A percentile compares a stretch with the other conserved stretches of the same genome.
These are phyloP conservation scores for Thereva unica DNA, from an alignment of 2,888 invertebrate species.

Conservation along the genomic window DNA sequence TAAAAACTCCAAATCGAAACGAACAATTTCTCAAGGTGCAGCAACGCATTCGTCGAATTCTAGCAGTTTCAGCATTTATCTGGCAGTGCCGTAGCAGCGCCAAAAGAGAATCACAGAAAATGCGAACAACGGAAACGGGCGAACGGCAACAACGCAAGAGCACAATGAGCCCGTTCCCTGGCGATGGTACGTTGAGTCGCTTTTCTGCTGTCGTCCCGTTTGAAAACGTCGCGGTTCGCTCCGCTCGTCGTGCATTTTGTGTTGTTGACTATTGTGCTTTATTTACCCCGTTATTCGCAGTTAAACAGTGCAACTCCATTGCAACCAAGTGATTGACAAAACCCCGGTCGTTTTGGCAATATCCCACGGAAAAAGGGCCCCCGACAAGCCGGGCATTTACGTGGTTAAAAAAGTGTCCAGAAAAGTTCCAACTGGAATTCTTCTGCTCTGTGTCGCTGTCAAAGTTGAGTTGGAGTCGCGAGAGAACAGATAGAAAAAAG, in stretches of 20 bases:
- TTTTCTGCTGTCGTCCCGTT: conserved; percentile 46
- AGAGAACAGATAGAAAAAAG: conserved; percentile 11
- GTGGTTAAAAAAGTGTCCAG: not conserved
- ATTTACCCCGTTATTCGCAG: conserved; percentile 13
- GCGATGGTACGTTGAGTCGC: conserved; percentile 45
- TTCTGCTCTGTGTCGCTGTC: conserved; percentile 24
- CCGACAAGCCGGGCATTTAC: not conserved
- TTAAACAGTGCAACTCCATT: not conserved
- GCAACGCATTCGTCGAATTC: no score
- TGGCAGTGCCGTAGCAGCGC: no score
- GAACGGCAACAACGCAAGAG: no score
- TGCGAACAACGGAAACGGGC: no score
- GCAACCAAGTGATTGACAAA: not conserved
- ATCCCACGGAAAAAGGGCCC: not conserved
- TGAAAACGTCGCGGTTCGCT: conserved; percentile 40
- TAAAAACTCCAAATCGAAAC: no score
- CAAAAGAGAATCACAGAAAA: no score
- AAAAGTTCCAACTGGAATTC: conserved; percentile 3
- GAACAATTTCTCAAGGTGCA: no score
- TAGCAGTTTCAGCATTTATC: no score
- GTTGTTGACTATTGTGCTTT: conserved; percentile 31
- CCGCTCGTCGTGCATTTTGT: conserved; percentile 27
- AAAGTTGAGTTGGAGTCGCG: conserved; percentile 21
- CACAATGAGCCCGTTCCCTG: conserved; percentile 35
- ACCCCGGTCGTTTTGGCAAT: not conserved